Base-by-base conservation (phyloP, 2,888 invertebrate species). In the Therioaphis trifolii region DNA sequence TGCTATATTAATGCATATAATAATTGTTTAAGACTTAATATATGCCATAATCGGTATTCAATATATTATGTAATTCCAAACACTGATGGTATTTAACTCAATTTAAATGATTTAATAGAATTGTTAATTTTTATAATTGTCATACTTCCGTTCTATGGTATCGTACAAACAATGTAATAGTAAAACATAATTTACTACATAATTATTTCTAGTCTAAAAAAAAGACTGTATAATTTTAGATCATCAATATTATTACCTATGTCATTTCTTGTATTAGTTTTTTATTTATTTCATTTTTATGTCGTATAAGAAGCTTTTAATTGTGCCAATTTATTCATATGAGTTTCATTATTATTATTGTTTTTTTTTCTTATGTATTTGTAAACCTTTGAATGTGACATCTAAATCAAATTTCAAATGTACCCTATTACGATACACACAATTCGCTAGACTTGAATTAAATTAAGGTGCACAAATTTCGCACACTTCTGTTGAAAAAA, bases 221-320 rank as follows among this genome's bases (percentile, higher is more conserved):
- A 72, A 82, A 82, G 82, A 82, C 82, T 82, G 82, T 74, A 80
- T 71, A 72, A 74, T 52, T 74, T 82, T 82, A 80, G 61, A 72
- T 72, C 46, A 61, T 71, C 40, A 68, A 78, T 78, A 78, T 55
- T 24, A 79, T 35, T 80, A 80, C 61, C 71, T 80, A 55, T 82
- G 49, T 80, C 71, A 49, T 82, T 72, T 58, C 72, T 61, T 80
- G 27, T 46, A 69, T 35, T 35, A 40, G 58, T 46, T 21, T 71
- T 46, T 43, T 46, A 63, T 55, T 80, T 46, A 14, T 80, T 63
- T 80, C 61, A 24, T 61, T 82, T 46, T 46, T 35, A 49, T 35
- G n/a, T 35, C 29, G 15, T 74, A 63, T 63, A 72, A 72, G 72
- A 82, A 74, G 63, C 49, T 74, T 72, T 82, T 74, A 61, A 82